phyloP scores from a whole-genome alignment of 2,888 invertebrate species.

The Strigamia crassipes region DNA sequence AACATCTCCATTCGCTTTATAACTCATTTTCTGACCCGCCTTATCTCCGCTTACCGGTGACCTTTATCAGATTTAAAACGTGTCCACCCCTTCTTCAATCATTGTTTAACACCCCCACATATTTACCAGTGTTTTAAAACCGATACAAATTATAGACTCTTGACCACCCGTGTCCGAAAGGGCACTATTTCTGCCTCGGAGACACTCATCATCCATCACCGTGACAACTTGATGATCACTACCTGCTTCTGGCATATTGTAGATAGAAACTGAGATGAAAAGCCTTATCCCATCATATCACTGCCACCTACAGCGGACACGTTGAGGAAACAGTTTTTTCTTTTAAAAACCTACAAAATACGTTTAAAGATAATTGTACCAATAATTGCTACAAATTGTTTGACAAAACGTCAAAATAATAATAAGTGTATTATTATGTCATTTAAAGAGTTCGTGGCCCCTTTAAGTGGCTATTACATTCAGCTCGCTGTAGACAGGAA shows the following conservation, averaged over 20 bases:
- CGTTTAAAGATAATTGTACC: neutral
- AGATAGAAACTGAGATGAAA: neutral
- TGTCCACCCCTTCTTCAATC: neutral
- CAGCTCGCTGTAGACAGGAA: no score
- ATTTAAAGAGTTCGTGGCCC: no score
- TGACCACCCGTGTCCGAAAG: neutral
- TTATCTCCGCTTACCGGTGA: slow-evolving; percentile 11
- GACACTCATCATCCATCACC: slow-evolving; percentile 43
- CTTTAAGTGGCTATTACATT: no score
- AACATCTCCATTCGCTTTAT: slow-evolving; percentile 16
- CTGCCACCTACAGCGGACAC: neutral
- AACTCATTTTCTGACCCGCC: slow-evolving; percentile 12
- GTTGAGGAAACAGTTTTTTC: neutral
- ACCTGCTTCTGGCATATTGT: neutral
- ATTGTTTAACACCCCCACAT: neutral
- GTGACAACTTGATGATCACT: slow-evolving; percentile 43
- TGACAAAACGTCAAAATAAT: no score
- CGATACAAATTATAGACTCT: slow-evolving; percentile 6
- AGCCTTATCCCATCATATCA: neutral
- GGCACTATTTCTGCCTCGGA: neutral
- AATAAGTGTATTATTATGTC: no score
- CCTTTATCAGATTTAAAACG: slow-evolving; percentile 4
- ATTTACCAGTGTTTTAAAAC: neutral
- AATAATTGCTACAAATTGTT: no score
- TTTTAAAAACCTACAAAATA: neutral